These are phyloP conservation scores for Pheosia gnoma DNA, from an alignment of 2,888 invertebrate genomes.

Conservation along the genomic window DNA sequence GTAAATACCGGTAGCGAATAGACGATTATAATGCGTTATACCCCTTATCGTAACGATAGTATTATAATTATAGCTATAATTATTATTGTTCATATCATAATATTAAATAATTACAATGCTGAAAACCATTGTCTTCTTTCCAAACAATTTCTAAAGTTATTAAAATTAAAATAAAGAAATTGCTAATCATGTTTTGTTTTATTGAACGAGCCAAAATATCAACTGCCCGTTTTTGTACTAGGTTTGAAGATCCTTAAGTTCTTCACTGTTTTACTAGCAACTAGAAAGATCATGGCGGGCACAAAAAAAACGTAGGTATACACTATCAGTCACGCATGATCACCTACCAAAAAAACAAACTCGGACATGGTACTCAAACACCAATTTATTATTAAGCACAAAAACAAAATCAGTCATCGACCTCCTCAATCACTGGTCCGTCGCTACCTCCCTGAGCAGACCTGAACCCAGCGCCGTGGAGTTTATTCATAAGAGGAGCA, in stretches of 20 bases:
- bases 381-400: slow-evolving; percentile 27
- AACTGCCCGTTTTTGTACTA: not conserved
- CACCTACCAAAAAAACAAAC: slow-evolving; percentile 11
- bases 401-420: slow-evolving; percentile 63
- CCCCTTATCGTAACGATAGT: slow-evolving; percentile 77
- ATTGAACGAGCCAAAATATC: slow-evolving; percentile 29
- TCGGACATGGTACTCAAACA: not conserved
- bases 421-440: slow-evolving; percentile 84
- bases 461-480: slow-evolving; percentile 61
- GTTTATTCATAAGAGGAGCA: slow-evolving; percentile 84
- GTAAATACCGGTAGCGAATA: slow-evolving; percentile 76
- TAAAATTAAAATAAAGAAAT: slow-evolving; percentile 84
- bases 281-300: slow-evolving; percentile 1
- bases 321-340: slow-evolving; percentile 1
- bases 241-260: too few relatives aligned
- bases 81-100: slow-evolving; percentile 89
- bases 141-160: slow-evolving; percentile 91
- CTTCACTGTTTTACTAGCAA: not conserved
- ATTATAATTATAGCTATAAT: slow-evolving; percentile 78
- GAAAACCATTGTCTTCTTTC: slow-evolving; percentile 88
- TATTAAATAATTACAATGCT: slow-evolving; percentile 83
- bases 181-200: slow-evolving; percentile 76
- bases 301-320: slow-evolving; percentile 7
- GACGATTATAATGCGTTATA: slow-evolving; percentile 76
- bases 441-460: slow-evolving; percentile 38